Evolutionary conservation across 2,888 invertebrate genomes (phyloP), one percentile per base, ranked within the genome.

Genomic region (Cheilosia urbana): DNA sequence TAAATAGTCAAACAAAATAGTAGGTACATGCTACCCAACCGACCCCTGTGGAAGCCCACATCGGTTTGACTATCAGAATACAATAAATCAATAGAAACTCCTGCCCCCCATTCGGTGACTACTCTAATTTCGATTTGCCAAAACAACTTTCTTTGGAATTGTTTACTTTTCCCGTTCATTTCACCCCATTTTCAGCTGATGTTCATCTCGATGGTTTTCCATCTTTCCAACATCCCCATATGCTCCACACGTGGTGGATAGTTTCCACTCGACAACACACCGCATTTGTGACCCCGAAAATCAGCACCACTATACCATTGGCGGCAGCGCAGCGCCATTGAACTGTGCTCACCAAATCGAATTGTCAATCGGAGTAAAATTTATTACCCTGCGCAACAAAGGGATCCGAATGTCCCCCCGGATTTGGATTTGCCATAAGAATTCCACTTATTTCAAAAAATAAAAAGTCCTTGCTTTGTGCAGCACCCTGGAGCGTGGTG

Each of bases 281-380:
- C 68, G 62, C 76, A 57, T 55, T 79, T 83, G 79, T 79, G 68
- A 69, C 62, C 65, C 42, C 63, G 57, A 53, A 68, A 68, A 75
- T 53, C 47, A 75, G 47, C 58, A 66, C 37, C 66, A 60, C 68
- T 72, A 65, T 30, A 47, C 4, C 55, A 7, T 27, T 42, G 37
- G 11, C 27, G 49, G 62, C 13, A 62, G 5, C 45, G 58, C 51
- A 68, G 84, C 84, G 80, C 84, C 80, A 80, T 80, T 84, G 84
- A 84, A 80, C 85, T 85, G 77, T 85, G 76, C 81, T 85, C 85
- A 77, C 76, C 81, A 85, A 85, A 85, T 85, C 85, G 85, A 85
- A 85, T 85, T 85, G 85, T 85, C 85, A 85, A 85, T 85, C 85
- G 81, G 62, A 80, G 53, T 62, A 72, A 76, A 81, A 85, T 85